Percentiles rank a stretch among this genome's conserved stretches.
Conservation (phyloP, 2,113 vertebrate genomes). For the Theropithecus gelada region DNA sequence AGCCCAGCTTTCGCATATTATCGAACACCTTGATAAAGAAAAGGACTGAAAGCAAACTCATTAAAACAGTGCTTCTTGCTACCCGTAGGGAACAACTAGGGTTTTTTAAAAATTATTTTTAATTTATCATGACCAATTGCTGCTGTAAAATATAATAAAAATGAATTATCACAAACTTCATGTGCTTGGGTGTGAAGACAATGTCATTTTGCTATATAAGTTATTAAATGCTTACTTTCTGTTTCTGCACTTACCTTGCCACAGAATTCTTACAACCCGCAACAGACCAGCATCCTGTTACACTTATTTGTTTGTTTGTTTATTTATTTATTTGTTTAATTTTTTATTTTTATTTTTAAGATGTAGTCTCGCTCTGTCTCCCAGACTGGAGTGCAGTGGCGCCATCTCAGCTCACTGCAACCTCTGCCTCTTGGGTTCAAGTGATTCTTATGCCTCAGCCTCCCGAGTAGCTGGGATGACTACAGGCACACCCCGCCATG, state of each 20-base stretch:
- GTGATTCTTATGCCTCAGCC: no score
- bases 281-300: no score
- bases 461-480: no score
- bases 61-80: not conserved
- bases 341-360: no score
- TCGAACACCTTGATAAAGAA: not conserved
- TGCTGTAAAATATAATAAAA: not conserved
- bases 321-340: no score
- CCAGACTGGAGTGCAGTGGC: no score
- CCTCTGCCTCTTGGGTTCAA: no score
- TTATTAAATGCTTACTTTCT: not conserved
- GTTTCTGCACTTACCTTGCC: not conserved
- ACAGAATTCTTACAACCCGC: not conserved
- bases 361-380: no score
- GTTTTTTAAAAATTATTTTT: not conserved
- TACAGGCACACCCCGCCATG: no score
- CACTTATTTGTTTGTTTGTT: no score
- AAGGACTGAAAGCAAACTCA: not conserved
- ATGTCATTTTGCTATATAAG: not conserved
- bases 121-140: not conserved
- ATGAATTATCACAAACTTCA: not conserved
- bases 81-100: not conserved
- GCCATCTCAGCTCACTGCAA: no score
- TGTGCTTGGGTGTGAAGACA: not conserved
- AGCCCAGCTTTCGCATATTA: not conserved